Base-by-base conservation (phyloP, 2,797 vertebrate species). In the Scleropages formosus region DNA sequence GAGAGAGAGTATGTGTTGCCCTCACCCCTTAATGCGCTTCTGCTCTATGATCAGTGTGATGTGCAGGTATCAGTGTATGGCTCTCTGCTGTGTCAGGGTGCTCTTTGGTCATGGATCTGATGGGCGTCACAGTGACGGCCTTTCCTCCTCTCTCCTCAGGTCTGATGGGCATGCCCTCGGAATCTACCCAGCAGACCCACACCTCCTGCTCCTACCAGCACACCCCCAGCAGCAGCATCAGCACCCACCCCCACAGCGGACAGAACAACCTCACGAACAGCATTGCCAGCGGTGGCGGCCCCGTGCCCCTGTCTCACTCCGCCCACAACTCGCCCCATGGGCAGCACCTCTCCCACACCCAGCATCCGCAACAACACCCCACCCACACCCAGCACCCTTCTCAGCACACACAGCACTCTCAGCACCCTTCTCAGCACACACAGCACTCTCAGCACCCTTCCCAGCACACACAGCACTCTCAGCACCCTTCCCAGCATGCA, bases 171-270 rank as follows among this genome's bases (percentile, higher is more conserved):
- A 92, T 96, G 82, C 92, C 93, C 11, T 92, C 95, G 1, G 94
- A 96, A 78, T 89, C 94, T 70, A 89, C 95, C 79, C 95, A 95
- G 87, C 95, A 93, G 89, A 93, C 93, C 84, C 95, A 96, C 88
- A 95, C 94, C 81, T 94, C 95, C 39, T 96, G 95, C 91, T 94
- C 95, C 82, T 96, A 96, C 91, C 95, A 96, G 86, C 94, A 95
- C 89, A 94, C 95, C 86, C 94, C 95, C 72, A 92, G 93, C 85
- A 94, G 89, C 86, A 85, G 92, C 89, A 94, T 95, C 87, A 93
- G 89, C 89, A 89, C 93, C 82, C 91, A 92, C 78, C 88, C 90
- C 73, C 91, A 92, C 79, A 85, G 84, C 84, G 88, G 86, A 85
- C 95, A 95, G 88, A 96, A 93, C 88, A 95, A 81, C 86, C 89